Evolutionary conservation across 2,797 vertebrate genomes (phyloP).

Genomic region (Propithecus deckenii): DNA sequence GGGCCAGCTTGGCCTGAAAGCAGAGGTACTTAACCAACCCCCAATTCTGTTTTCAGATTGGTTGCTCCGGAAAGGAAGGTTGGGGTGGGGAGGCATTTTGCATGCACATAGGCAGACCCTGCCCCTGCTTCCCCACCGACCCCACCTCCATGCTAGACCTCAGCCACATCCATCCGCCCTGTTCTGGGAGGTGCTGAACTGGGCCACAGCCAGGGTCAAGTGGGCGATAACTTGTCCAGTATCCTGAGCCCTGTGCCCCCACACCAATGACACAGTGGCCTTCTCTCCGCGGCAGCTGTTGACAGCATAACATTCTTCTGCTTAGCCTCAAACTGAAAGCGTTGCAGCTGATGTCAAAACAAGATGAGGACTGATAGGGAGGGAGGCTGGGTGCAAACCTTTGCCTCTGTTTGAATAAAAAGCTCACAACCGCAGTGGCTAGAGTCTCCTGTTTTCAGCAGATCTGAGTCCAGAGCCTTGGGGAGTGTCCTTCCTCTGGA

Average conservation of each 20-base stretch:
- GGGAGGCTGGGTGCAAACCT: background rate
- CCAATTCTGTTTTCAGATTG: background rate
- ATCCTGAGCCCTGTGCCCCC: background rate
- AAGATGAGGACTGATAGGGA: background rate
- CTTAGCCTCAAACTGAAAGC: background rate
- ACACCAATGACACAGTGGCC: background rate
- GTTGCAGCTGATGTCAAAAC: fast-evolving
- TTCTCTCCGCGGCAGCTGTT: background rate
- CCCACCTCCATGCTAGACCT: background rate
- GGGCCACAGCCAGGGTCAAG: background rate
- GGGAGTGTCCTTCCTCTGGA: fast-evolving
- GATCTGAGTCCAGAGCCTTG: background rate
- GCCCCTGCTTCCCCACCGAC: fast-evolving
- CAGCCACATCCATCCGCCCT: background rate
- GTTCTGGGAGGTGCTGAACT: background rate
- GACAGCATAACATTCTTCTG: background rate
- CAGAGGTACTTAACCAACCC: background rate
- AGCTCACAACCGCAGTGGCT: background rate
- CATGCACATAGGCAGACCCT: no score
- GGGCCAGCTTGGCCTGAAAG: background rate
- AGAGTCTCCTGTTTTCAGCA: background rate
- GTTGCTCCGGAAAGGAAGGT: background rate
- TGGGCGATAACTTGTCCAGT: background rate
- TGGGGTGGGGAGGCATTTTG: background rate
- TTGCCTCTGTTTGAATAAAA: constrained; percentile 26